phyloP scores from a whole-genome alignment of 2,113 vertebrate genomes.

The Gadus macrocephalus region DNA sequence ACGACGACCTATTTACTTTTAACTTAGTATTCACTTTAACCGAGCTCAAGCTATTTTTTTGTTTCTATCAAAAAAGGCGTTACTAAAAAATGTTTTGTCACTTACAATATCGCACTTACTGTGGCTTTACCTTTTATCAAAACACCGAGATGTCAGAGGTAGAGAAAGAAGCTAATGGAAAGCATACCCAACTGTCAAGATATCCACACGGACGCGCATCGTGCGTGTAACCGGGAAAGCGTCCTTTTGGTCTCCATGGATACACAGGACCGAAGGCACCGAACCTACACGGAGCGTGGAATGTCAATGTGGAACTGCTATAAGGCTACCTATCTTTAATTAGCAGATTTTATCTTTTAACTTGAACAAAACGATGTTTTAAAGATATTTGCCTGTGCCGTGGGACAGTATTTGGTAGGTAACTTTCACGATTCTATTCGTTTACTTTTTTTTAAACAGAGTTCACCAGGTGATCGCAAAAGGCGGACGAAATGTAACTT shows the following conservation, averaged over 20 bases:
- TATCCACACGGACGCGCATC: conserved; percentile 43
- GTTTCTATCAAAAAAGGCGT: not conserved
- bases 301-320: conserved; percentile 19
- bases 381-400: too few relatives aligned
- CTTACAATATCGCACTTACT: too few relatives aligned
- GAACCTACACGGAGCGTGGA: conserved; percentile 28
- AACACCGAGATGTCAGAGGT: too few relatives aligned
- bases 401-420: conserved; percentile 38
- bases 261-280: conserved; percentile 53
- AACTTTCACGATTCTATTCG: conserved; percentile 1
- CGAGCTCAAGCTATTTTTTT: not conserved
- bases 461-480: conserved; percentile 39
- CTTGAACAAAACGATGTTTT: too few relatives aligned
- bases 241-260: conserved; percentile 73
- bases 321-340: not conserved
- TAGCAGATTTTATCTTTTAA: not conserved
- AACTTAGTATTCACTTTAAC: conserved; percentile 33
- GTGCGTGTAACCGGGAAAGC: conserved; percentile 59
- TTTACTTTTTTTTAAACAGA: not conserved
- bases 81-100: too few relatives aligned
- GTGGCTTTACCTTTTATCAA: too few relatives aligned
- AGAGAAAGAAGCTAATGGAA: too few relatives aligned
- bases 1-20: conserved; percentile 41
- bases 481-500: conserved; percentile 70
- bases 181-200: too few relatives aligned